Base-by-base conservation (phyloP, 1,140 invertebrate species). In the Luehdorfia chinensis region DNA sequence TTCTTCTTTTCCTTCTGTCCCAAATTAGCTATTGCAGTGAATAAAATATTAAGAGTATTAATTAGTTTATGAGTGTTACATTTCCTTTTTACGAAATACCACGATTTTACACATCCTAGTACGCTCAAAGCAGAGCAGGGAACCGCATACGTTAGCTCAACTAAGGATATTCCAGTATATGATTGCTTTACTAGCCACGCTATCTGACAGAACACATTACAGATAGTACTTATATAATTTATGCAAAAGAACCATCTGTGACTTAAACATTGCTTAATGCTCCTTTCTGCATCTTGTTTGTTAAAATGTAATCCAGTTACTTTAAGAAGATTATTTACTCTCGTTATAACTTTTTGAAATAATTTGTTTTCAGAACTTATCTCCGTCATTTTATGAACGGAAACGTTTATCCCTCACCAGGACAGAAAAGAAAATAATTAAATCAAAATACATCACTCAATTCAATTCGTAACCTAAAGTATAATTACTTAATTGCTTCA, bases 221-320 rank as follows among this genome's bases (percentile, higher is more conserved):
- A 37, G 1, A 37, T 1, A 8, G 21, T 9, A 37, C 34, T 37
- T 3, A 21, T 1, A 7, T 11, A 37, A 21, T 19, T 37, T 13
- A 37, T 7, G 18, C 9, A 37, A 37, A 37, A 37, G 34, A 37
- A 37, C 34, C 16, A 21, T 12, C 18, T 23, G 2, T 21, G n/a
- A 5, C 1, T 2, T 5, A 37, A 4, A 2, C 34, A 16, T 37
- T 37, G n/a, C n/a, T n/a, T 37, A 2, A 19, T 23, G 11, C 11
- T 21, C 21, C 12, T 11, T 37, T 37, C 18, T 5, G 34, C 4
- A 19, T 37, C 18, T 7, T 21, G 0, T 19, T 21, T 21, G 7
- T 19, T 37, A 37, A 37, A 6, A 0, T 23, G 9, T 8, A 37
- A 37, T 2, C 34, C 34, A 19, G 11, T 19, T 11, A 37, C 21